Evolutionary conservation across 2,888 invertebrate species (phyloP).

Genomic region (Eupeodes luniger): DNA sequence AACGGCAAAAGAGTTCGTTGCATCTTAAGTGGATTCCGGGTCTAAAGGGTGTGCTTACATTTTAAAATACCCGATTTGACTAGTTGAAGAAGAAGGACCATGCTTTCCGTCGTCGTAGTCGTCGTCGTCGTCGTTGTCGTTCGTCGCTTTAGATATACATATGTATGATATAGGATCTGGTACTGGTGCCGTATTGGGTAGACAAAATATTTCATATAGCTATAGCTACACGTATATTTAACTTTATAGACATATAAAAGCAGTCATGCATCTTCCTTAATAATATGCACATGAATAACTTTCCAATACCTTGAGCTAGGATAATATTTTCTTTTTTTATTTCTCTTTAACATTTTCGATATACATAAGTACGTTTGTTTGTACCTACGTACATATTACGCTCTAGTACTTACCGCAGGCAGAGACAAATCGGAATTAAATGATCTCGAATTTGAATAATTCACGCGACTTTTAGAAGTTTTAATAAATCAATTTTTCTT

Average conservation of each 20-base stretch:
- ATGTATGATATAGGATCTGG: no score
- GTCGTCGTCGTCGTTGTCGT: background rate
- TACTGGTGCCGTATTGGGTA: background rate
- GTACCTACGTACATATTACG: background rate
- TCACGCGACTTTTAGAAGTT: constrained; percentile 22
- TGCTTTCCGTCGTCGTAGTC: background rate
- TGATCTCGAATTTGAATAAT: constrained; percentile 56
- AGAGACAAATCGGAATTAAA: constrained; percentile 62
- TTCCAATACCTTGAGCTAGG: constrained; percentile 54
- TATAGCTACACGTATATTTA: background rate
- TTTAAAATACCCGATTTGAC: constrained; percentile 23
- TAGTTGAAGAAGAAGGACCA: background rate
- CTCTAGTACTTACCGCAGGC: background rate
- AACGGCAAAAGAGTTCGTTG: constrained; percentile 50
- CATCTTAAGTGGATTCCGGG: constrained; percentile 51
- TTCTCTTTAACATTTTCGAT: background rate
- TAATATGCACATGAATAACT: constrained; percentile 66
- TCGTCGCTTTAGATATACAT: no score
- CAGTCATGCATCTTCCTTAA: constrained; percentile 55
- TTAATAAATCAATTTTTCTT: constrained; percentile 28
- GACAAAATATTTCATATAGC: background rate
- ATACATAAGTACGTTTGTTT: no score
- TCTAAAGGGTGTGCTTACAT: constrained; percentile 40
- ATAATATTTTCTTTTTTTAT: background rate
- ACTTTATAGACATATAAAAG: constrained; percentile 4